Base-by-base conservation (phyloP, 1,140 invertebrate species). In the Drosophila yakuba region DNA sequence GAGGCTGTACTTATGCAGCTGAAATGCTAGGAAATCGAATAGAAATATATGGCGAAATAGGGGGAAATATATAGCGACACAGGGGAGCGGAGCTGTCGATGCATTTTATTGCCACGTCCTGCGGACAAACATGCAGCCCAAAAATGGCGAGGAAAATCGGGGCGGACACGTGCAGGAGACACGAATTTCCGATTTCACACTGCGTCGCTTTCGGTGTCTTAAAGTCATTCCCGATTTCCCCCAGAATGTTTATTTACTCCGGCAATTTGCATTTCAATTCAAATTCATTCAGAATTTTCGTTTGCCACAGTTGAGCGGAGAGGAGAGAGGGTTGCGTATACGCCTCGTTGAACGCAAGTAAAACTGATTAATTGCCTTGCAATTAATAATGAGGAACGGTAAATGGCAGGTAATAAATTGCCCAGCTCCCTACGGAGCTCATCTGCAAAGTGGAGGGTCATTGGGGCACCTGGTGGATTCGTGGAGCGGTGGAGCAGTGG, bases 321-420 rank as follows among this genome's bases (percentile, higher is more conserved):
- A 35, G 8, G 15, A 43, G 44, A 44, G 12, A 2, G 51, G 47
- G 69, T 62, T 73, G 57, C 71, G 84, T 88, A 86, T 86, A 86
- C 83, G 83, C 69, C 79, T 73, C 71, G 79, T 76, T 88, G 79
- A 73, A 73, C 83, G 79, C 83, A 88, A 69, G 82, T 68, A 88
- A 78, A 88, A 78, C 83, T 88, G 82, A 86, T 86, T 86, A 88
- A 86, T 86, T 82, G 71, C 83, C 60, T 41, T 79, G 79, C 59
- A 86, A 86, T 86, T 83, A 88, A 86, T 86, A 88, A 88, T 88
- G 82, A 76, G 83, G 55, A 88, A 78, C 71, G 83, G 83, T 79
- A 88, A 86, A 83, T 86, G 82, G 83, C 82, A 86, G 82, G 83
- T 86, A 86, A 86, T 86, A 86, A 86, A 86, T 86, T 83, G 75